Evolutionary conservation across 2,797 vertebrate species (phyloP).

Genomic region (Harpagifer antarcticus): DNA sequence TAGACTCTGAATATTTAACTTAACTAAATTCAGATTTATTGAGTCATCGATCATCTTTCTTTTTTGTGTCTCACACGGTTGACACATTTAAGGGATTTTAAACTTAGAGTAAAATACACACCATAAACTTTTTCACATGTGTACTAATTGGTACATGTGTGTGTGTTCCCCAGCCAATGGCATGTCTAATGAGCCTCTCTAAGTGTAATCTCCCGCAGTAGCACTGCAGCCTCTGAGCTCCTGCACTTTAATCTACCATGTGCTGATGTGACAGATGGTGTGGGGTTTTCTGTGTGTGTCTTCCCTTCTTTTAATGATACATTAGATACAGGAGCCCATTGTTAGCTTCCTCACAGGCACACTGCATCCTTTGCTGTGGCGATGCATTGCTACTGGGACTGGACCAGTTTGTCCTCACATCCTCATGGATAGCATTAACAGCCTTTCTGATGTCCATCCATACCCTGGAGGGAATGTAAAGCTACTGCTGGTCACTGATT

Average conservation of each 20-base stretch:
- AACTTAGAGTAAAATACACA: no score
- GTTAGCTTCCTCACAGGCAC: slow-evolving; percentile 13
- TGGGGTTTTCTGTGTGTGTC: slow-evolving; percentile 19
- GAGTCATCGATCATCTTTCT: no score
- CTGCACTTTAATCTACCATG: slow-evolving; percentile 78
- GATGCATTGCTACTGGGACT: slow-evolving; percentile 9
- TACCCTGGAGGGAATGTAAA: neutral
- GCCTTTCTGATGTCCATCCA: slow-evolving; percentile 18
- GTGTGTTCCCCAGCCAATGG: slow-evolving; percentile 41
- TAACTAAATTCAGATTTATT: no score
- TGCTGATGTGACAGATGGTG: slow-evolving; percentile 84
- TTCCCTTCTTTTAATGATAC: slow-evolving; percentile 52
- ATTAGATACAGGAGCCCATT: slow-evolving; percentile 14
- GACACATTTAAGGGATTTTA: no score
- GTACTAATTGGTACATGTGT: slow-evolving; percentile 37
- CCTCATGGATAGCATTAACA: slow-evolving; percentile 18
- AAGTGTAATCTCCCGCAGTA: slow-evolving; percentile 56
- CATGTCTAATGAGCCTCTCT: slow-evolving; percentile 64
- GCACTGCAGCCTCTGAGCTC: slow-evolving; percentile 57
- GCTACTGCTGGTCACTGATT: slow-evolving; percentile 17
- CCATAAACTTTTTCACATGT: slow-evolving; percentile 1
- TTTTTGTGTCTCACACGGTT: no score
- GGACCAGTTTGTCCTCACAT: slow-evolving; percentile 22
- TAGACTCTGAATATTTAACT: no score
- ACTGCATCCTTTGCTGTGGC: slow-evolving; percentile 1